Evolutionary conservation across 2,113 vertebrate genomes (phyloP).

Genomic region (Nettapus auritus): DNA sequence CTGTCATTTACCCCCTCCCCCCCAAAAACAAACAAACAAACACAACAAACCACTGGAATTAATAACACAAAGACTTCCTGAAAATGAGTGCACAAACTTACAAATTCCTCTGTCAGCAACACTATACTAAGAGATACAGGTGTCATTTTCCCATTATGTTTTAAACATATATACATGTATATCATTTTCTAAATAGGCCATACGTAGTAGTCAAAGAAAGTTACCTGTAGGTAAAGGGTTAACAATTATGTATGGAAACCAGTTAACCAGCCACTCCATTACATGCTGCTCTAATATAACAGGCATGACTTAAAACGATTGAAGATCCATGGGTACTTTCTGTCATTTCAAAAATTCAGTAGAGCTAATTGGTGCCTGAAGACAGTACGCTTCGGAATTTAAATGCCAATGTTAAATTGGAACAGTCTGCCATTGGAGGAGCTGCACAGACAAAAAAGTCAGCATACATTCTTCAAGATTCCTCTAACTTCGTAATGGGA

Average conservation of each 20-base stretch:
- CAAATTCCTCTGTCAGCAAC: not conserved
- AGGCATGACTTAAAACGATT: not conserved
- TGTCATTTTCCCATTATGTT: not conserved
- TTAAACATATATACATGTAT: not conserved
- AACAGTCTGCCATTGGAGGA: not conserved
- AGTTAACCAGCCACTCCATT: not conserved
- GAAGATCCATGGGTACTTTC: not conserved
- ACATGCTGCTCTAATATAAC: not conserved
- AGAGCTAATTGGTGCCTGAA: not conserved
- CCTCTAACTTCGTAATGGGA: not conserved
- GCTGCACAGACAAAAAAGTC: not conserved
- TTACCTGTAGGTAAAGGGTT: not conserved
- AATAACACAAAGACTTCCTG: not conserved
- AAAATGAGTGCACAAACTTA: not conserved
- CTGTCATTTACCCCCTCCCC: not conserved
- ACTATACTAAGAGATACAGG: not conserved
- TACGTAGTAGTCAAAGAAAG: not conserved
- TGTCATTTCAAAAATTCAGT: not conserved
- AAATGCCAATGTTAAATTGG: not conserved
- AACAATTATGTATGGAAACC: not conserved
- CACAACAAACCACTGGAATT: not conserved
- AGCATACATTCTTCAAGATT: not conserved
- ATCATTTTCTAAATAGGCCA: not conserved
- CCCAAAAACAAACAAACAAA: not conserved
- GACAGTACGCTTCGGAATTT: not conserved